A percentile compares a stretch with the other conserved stretches of the same genome.
Evolutionary conservation across 2,113 vertebrate genomes (phyloP).

Genomic region (Myotis yumanensis): DNA sequence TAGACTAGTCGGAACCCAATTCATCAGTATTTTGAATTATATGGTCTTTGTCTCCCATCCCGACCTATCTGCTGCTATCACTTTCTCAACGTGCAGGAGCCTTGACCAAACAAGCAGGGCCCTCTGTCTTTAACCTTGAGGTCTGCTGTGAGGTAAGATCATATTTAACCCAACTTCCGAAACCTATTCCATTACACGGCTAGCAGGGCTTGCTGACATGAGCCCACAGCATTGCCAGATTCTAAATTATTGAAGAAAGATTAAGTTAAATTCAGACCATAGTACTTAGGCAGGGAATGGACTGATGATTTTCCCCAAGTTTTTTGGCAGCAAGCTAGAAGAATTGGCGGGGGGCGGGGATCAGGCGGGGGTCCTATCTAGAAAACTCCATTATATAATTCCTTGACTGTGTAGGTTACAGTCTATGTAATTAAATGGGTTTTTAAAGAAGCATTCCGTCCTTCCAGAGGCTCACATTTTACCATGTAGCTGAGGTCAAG

Average conservation of each 20-base stretch:
- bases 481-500: not conserved
- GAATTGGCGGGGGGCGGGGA: not conserved
- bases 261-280: not conserved
- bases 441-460: not conserved
- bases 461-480: not conserved
- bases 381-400: not conserved
- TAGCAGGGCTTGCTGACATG: not conserved
- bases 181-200: not conserved
- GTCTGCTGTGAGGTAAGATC: not conserved
- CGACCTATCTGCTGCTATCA: not conserved
- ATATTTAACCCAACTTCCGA: not conserved
- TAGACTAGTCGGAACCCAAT: not conserved
- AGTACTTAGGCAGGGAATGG: not conserved
- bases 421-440: not conserved
- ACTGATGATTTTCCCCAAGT: not conserved
- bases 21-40: not conserved
- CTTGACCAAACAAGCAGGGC: not conserved
- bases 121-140: not conserved
- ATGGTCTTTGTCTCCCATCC: not conserved
- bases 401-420: not conserved
- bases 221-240: not conserved
- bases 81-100: not conserved
- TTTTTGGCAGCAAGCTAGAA: not conserved
- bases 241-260: slow-evolving; percentile 45
- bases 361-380: not conserved